Evolutionary conservation across 2,113 vertebrate species (phyloP), one percentile per base, ranked within the genome.

Genomic region (Lanius ludovicianus): DNA sequence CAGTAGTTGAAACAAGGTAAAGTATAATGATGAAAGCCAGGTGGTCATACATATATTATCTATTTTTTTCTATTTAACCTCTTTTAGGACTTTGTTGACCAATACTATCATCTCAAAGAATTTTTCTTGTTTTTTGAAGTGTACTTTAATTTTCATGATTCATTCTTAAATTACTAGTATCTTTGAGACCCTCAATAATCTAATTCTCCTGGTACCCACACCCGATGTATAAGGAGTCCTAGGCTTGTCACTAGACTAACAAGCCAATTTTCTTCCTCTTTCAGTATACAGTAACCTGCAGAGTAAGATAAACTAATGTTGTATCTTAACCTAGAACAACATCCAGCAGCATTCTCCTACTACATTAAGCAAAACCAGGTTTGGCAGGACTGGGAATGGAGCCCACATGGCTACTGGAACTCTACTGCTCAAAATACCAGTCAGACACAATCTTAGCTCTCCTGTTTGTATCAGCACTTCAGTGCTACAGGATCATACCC

Each of bases 401-500:
- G 33, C 42, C 59, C 44, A 74, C 30, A 71, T 15, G 33, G 42
- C 42, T 46, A 14, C 47, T 35, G 17, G 44, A 81, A 22, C 20
- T 15, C 52, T 9, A 23, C 6, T 6, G n/a, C n/a, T 81, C 80
- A 27, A 52, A 64, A 41, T 11, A 77, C 37, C 49, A 62, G 55
- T 4, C 37, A 9, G n/a, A 50, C 3, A 70, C 18, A 14, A 19
- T 5, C 11, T 64, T 2, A 18, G 42, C 35, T 27, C 25, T 47
- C 55, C 27, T 47, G 5, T n/a, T 35, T 17, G 11, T 25, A 77
- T 14, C 55, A 41, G 11, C 30, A 62, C 13, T 33, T 44, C 5
- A 16, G 11, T 57, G 33, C 42, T 39, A 57, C 41, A 6, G 8
- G 28, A 46, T 50, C 41, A 42, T 0, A 25, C 0, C 10, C 18